Evolutionary conservation across 2,797 vertebrate species (phyloP), one percentile per base, ranked within the genome.

Genomic region (Acomys russatus): DNA sequence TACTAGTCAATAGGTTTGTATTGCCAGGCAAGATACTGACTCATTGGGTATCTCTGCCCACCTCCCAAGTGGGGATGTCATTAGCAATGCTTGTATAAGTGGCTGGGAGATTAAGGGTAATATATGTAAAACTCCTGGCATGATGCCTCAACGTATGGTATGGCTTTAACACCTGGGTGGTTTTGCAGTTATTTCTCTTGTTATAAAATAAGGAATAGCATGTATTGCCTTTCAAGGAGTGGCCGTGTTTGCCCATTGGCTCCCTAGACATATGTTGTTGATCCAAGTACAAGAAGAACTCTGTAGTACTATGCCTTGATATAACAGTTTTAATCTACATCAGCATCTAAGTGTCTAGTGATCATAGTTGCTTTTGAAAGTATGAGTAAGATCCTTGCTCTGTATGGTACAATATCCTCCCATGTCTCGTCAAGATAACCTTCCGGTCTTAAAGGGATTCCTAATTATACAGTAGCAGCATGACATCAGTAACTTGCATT

Each of bases 401-500:
- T 94, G 33, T 28, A 70, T 59, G 12, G 90, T 18, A 51, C 28
- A 70, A 85, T 11, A 64, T 91, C 87, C 22, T 87, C 20, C 30
- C 11, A n/a, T 38, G 78, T 73, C 78, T 1, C 33, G 54, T 70
- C 20, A 95, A 79, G 85, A 56, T 12, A 54, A 54, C 12, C 18
- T 90, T 91, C 4, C 14, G 88, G 10, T 63, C 91, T 54, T 86
- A 6, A 91, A 80, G 25, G 25, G n/a, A 90, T 88, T 82, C 87
- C 30, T 77, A 74, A 44, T 70, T 91, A 85, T 74, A 76, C 5
- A 89, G 23, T 25, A 6, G n/a, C 8, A 54, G 0, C 1, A 1
- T 66, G 51, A 44, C 74, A 85, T 92, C 18, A 54, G 49, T 79
- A 83, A 38, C 28, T 15, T 68, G 5, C 25, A 30, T n/a, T 78